Conservation (phyloP, 2,797 vertebrate genomes). For the Gorsachius magnificus region DNA sequence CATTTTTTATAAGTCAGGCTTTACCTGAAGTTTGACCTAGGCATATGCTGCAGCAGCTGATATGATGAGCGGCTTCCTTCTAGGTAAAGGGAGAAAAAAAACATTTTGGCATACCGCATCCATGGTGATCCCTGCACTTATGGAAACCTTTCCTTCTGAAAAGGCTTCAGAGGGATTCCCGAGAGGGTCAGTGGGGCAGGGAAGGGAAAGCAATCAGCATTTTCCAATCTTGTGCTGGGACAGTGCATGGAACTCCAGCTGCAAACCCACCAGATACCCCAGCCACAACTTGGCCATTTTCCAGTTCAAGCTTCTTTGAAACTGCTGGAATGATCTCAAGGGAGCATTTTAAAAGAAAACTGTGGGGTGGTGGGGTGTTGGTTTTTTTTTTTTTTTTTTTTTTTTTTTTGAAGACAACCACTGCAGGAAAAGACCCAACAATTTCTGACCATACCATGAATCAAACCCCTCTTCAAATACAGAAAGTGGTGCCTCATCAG, state of each 20-base stretch:
- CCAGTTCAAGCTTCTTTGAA: neutral
- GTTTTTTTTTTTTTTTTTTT: neutral
- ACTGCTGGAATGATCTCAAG: neutral
- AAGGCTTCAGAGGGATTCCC: neutral
- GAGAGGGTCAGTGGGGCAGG: neutral
- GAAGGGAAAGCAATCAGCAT: neutral
- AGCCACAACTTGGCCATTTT: neutral
- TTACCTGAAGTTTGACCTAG: neutral
- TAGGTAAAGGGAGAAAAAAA: neutral
- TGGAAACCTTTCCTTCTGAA: neutral
- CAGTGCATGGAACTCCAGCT: neutral
- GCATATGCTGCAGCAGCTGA: fast-evolving
- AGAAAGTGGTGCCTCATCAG: neutral
- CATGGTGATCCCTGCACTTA: neutral
- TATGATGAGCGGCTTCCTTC: neutral
- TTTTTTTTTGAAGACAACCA: neutral
- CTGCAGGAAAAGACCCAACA: neutral
- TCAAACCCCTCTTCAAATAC: neutral
- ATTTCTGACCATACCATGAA: neutral
- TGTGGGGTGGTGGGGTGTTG: neutral
- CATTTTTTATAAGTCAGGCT: neutral
- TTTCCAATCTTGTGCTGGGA: neutral
- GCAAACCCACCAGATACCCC: neutral
- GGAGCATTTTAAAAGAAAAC: neutral
- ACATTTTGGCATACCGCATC: fast-evolving